Base-by-base conservation (phyloP, 2,888 invertebrate species). In the Iphiclides podalirius region DNA sequence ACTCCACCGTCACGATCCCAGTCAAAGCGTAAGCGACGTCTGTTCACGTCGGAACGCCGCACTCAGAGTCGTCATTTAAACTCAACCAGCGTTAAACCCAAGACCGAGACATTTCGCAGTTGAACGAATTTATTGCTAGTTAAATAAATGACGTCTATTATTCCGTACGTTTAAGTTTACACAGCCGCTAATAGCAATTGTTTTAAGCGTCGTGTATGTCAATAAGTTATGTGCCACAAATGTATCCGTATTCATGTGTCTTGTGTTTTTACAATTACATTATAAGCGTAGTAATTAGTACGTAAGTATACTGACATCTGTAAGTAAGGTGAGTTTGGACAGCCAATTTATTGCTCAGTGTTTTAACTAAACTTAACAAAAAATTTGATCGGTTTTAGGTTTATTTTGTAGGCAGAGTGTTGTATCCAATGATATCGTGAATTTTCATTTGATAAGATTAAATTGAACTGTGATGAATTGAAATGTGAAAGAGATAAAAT, bases 1-100 rank as follows among this genome's bases (percentile, higher is more conserved):
- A 82, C 2, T 79, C 79, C 1, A 79, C 79, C 1, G 70, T 85
- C 47, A 77, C 76, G n/a, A 75, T 86, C 34, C 72, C 81, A 35
- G 73, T 73, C 33, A 86, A 83, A 57, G 72, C 81, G 62, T 84
- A 82, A 28, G n/a, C 2, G 8, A 20, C 20, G 20, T 20, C 20
- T 20, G 20, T n/a, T n/a, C n/a, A n/a, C n/a, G n/a, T n/a, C n/a
- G n/a, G n/a, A n/a, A n/a, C n/a, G n/a, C n/a, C n/a, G n/a, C n/a
- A n/a, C n/a, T n/a, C n/a, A n/a, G n/a, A n/a, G n/a, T n/a, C n/a
- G n/a, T n/a, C n/a, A n/a, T n/a, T n/a, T n/a, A n/a, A n/a, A n/a
- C n/a, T n/a, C n/a, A n/a, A n/a, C n/a, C n/a, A n/a, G n/a, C n/a
- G n/a, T n/a, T n/a, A n/a, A n/a, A n/a, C n/a, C n/a, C n/a, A n/a